phyloP scores from a whole-genome alignment of 23 tunicate genomes.

The Pegea sp. region DNA sequence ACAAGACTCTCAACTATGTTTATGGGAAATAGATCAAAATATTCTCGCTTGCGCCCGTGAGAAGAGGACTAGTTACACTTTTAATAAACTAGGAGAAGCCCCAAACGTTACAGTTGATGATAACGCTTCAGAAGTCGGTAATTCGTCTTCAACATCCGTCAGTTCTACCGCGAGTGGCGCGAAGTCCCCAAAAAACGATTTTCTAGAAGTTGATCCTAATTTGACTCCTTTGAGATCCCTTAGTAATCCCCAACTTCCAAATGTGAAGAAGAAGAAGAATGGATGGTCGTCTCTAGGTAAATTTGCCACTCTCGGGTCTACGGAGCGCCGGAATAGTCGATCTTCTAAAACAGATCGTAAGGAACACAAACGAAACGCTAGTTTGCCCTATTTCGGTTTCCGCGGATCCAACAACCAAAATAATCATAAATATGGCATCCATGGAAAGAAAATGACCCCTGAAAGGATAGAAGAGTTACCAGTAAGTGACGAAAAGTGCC shows the following conservation, averaged over 20 bases:
- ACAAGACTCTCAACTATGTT: constrained; percentile 81
- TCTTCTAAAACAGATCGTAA: constrained; percentile 19
- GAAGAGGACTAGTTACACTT: constrained; percentile 2
- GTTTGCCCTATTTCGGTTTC: constrained; percentile 65
- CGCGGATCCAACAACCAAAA: constrained; percentile 7
- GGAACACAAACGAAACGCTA: constrained; percentile 64
- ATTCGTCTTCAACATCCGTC: constrained; percentile 2
- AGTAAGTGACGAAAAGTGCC: too few relatives aligned
- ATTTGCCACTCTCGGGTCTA: constrained; percentile 53
- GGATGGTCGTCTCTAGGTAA: constrained; percentile 9
- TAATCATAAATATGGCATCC: too few relatives aligned
- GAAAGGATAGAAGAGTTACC: too few relatives aligned
- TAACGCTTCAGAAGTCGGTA: background rate
- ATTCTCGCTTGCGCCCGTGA: constrained; percentile 5
- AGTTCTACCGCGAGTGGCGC: constrained; percentile 2
- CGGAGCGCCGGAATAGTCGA: constrained; percentile 8
- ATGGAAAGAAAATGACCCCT: too few relatives aligned
- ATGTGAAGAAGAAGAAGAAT: background rate
- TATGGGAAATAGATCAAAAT: constrained; percentile 91
- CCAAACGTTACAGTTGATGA: background rate
- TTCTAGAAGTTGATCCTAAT: background rate
- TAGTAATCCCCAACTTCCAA: constrained; percentile 11
- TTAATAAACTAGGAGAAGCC: background rate
- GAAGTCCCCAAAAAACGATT: constrained; percentile 7
- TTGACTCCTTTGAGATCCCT: constrained; percentile 6